Evolutionary conservation across 2,797 vertebrate genomes (phyloP), one percentile per base, ranked within the genome.

Genomic region (Sebastolobus alascanus): DNA sequence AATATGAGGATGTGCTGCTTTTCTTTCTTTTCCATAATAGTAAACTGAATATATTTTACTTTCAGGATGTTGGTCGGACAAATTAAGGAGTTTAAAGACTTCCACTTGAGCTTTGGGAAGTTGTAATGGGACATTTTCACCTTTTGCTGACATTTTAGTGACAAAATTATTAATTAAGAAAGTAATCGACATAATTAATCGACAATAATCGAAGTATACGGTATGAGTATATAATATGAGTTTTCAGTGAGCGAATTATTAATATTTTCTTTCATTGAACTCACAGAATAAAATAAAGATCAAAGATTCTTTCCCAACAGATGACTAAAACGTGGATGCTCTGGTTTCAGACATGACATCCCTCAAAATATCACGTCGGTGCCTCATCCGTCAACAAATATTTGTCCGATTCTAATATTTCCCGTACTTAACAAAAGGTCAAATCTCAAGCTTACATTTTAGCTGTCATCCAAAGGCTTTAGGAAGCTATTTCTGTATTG

Each of bases 401-500:
- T 66, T 31, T 54, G 29, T 40, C 35, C 2, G 12, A 50, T 56
- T 55, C 8, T 40, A 59, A 69, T 46, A 31, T 52, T 33, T 58
- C 68, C 8, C 52, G 18, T 37, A 58, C 27, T 75, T 60, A 72
- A 77, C n/a, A 31, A 78, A 75, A 80, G 59, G 73, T 84, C 58
- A 68, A 38, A 77, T 77, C 37, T 85, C 43, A 60, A 64, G 68
- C 50, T 61, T 54, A 43, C 31, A 65, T 59, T 63, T 75, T 40
- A 25, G 73, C 69, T 63, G 71, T 75, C 78, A 73, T 63, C 67
- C 50, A 29, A 50, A 61, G 25, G 71, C 64, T 87, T 91, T 71
- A 72, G 40, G 50, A 82, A 58, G 70, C 70, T 83, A 70, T 87
- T 87, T 85, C 27, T 64, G 66, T 68, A 38, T 68, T 7, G 60